phyloP scores from a whole-genome alignment of 2,113 vertebrate species.

The Proteles cristata region DNA sequence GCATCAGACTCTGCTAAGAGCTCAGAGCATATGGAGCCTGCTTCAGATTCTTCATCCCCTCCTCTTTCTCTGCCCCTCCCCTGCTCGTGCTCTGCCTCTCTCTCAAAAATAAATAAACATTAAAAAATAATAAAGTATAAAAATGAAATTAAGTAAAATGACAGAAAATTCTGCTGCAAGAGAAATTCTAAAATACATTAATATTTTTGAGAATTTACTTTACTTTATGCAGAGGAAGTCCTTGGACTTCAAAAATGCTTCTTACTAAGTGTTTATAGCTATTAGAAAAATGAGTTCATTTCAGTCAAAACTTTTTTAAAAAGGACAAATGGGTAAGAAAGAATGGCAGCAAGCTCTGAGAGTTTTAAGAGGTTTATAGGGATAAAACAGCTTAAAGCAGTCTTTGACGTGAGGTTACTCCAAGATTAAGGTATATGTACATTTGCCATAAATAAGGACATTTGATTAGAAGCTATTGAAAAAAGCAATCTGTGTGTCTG shows the following conservation, averaged over 20 bases:
- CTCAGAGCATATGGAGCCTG: no score
- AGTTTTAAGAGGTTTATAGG: neutral
- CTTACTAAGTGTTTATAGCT: neutral
- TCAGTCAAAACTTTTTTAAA: neutral
- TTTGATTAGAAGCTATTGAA: neutral
- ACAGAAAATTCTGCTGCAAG: conserved; percentile 9
- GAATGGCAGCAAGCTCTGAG: neutral
- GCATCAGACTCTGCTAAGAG: no score
- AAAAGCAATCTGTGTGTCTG: neutral
- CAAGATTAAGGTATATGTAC: neutral
- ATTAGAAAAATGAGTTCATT: conserved; percentile 21
- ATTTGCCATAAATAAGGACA: neutral
- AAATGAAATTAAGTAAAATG: conserved; percentile 15
- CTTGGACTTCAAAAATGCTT: neutral
- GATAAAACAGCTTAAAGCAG: neutral
- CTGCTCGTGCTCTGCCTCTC: no score
- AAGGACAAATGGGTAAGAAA: neutral
- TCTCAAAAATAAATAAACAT: no score
- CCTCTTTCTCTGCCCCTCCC: no score
- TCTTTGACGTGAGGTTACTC: neutral
- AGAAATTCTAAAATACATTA: neutral
- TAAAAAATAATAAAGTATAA: no score
- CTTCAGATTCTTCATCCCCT: no score
- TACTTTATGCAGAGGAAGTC: neutral
- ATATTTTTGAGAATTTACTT: neutral